Evolutionary conservation across 2,113 vertebrate genomes (phyloP).

Genomic region (Pycnonotus jocosus): DNA sequence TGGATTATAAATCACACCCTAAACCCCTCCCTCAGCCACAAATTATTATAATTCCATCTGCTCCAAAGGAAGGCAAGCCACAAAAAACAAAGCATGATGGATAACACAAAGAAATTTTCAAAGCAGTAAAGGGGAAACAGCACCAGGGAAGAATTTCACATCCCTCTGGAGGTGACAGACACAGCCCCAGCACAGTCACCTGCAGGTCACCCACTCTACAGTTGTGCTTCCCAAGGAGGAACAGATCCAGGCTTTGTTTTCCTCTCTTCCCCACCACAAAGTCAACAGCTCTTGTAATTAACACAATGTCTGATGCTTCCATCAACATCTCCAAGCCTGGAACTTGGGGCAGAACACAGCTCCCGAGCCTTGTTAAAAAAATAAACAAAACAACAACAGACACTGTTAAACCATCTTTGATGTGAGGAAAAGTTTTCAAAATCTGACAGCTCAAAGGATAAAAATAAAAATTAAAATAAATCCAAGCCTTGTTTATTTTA

Average conservation of each 20-base stretch:
- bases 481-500: not conserved
- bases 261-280: not conserved
- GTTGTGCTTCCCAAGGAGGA: not conserved
- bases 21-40: not conserved
- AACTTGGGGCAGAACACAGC: not conserved
- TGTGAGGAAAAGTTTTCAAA: not conserved
- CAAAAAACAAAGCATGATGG: not conserved
- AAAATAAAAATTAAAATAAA: not conserved
- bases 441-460: not conserved
- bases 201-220: not conserved
- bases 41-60: not conserved
- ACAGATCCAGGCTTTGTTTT: not conserved
- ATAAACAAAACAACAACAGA: not conserved
- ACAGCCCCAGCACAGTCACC: not conserved
- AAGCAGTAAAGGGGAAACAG: not conserved
- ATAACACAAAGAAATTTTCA: not conserved
- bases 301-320: not conserved
- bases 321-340: not conserved
- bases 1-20: not conserved
- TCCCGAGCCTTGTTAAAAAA: not conserved
- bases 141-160: not conserved
- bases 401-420: not conserved
- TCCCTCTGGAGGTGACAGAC: not conserved
- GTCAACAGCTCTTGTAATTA: not conserved
- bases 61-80: not conserved